Evolutionary conservation across 2,888 invertebrate genomes (phyloP).

Genomic region (Linyphia triangularis): DNA sequence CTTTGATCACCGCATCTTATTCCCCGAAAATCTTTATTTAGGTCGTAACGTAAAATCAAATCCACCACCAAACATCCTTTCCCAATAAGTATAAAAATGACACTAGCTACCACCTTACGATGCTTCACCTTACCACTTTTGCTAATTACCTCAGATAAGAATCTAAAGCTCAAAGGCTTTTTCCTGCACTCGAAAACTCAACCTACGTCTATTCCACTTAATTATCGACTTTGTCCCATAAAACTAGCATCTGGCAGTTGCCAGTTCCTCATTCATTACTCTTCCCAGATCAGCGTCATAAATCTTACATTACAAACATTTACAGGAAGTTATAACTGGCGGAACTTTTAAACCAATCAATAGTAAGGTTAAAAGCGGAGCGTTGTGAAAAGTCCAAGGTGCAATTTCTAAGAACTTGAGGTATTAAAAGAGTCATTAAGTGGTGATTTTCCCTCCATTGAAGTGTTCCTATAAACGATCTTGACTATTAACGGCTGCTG

Average conservation of each 20-base stretch:
- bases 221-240: constrained; percentile 48
- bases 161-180: constrained; percentile 6
- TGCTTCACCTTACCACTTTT: constrained; percentile 26
- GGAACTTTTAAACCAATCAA: constrained; percentile 64
- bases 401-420: constrained; percentile 32
- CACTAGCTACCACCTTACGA: background rate
- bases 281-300: constrained; percentile 40
- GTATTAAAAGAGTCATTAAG: constrained; percentile 56
- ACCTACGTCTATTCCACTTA: constrained; percentile 25
- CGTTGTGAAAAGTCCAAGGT: constrained; percentile 38
- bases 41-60: constrained; percentile 28
- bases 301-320: constrained; percentile 41
- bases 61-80: background rate
- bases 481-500: constrained; percentile 42
- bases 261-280: constrained; percentile 56
- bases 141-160: constrained; percentile 43
- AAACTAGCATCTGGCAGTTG: constrained; percentile 43
- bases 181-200: background rate
- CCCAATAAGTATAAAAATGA: constrained; percentile 39
- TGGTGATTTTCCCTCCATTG: constrained; percentile 8
- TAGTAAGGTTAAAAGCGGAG: constrained; percentile 26
- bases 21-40: constrained; percentile 22
- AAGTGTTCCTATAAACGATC: background rate
- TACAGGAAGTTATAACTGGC: constrained; percentile 54
- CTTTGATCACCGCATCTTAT: constrained; percentile 33